These are phyloP conservation scores for Macrophya annulata DNA, from an alignment of 2,888 invertebrate genomes.

Conservation along the genomic window DNA sequence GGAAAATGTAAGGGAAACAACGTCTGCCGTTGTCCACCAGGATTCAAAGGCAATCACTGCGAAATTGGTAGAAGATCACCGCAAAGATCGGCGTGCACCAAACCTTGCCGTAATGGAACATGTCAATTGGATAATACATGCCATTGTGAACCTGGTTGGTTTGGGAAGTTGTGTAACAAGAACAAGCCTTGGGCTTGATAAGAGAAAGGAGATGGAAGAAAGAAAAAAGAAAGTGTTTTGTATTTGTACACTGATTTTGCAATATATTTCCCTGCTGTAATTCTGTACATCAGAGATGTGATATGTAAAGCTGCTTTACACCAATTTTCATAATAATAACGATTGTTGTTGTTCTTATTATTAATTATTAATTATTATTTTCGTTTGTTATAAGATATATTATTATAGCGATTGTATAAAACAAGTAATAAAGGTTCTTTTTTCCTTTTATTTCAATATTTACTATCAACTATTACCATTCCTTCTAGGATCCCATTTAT, in stretches of 20 bases:
- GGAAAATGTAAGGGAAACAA: slow-evolving; percentile 95
- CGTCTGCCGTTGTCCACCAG: slow-evolving; percentile 92
- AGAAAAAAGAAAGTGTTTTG: background rate
- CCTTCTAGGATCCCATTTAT: too few species aligned
- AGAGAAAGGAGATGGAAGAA: background rate
- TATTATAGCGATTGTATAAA: slow-evolving; percentile 73
- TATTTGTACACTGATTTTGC: slow-evolving; percentile 24
- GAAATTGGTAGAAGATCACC: slow-evolving; percentile 90
- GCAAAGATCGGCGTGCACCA: slow-evolving; percentile 87
- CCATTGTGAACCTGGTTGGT: slow-evolving; percentile 91
- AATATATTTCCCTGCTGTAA: slow-evolving; percentile 42
- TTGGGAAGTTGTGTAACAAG: slow-evolving; percentile 90
- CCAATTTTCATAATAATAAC: slow-evolving; percentile 73
- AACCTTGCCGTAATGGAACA: slow-evolving; percentile 89
- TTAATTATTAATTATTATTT: slow-evolving; percentile 72
- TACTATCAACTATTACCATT: background rate
- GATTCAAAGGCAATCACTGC: slow-evolving; percentile 94
- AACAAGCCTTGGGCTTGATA: slow-evolving; percentile 82
- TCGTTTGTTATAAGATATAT: slow-evolving; percentile 71
- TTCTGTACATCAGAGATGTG: slow-evolving; percentile 75
- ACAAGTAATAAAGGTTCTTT: slow-evolving; percentile 64
- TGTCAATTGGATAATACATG: slow-evolving; percentile 88
- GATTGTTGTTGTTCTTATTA: slow-evolving; percentile 64
- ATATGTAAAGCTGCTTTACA: slow-evolving; percentile 79
- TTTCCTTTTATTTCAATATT: slow-evolving; percentile 39